These are phyloP conservation scores for Abscondita cerata DNA, from an alignment of 2,888 invertebrate genomes.

Conservation along the genomic window DNA sequence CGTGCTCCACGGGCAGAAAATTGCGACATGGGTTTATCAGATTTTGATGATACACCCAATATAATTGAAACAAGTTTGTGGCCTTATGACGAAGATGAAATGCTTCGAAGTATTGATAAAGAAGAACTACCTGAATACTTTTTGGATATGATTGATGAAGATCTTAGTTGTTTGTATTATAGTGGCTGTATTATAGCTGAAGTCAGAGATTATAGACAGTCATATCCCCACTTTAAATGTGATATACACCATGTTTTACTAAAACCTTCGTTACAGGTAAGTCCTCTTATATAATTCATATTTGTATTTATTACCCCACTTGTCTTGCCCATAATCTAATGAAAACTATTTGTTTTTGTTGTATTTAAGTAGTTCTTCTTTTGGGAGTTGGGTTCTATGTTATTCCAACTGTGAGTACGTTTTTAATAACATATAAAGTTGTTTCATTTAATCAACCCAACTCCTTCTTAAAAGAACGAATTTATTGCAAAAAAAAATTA, in stretches of 20 bases:
- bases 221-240: conserved; percentile 77
- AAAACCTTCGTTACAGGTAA: conserved; percentile 85
- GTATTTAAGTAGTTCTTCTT: no score
- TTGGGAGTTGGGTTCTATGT: no score
- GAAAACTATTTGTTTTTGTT: no score
- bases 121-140: conserved; percentile 90
- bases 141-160: conserved; percentile 81
- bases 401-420: no score
- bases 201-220: conserved; percentile 87
- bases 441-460: no score
- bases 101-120: conserved; percentile 87
- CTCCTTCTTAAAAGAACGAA: no score
- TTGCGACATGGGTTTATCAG: conserved; percentile 53
- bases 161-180: conserved; percentile 86
- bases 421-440: no score
- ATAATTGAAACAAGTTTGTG: conserved; percentile 78
- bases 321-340: no score
- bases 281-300: no score
- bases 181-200: conserved; percentile 92
- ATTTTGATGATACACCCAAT: conserved; percentile 65
- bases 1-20: conserved; percentile 44
- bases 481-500: no score
- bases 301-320: no score
- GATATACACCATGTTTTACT: conserved; percentile 88
- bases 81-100: conserved; percentile 90